Percentiles rank a stretch among this genome's conserved stretches.
phyloP scores from a whole-genome alignment of 2,888 invertebrate species.

The Magallana nippona region DNA sequence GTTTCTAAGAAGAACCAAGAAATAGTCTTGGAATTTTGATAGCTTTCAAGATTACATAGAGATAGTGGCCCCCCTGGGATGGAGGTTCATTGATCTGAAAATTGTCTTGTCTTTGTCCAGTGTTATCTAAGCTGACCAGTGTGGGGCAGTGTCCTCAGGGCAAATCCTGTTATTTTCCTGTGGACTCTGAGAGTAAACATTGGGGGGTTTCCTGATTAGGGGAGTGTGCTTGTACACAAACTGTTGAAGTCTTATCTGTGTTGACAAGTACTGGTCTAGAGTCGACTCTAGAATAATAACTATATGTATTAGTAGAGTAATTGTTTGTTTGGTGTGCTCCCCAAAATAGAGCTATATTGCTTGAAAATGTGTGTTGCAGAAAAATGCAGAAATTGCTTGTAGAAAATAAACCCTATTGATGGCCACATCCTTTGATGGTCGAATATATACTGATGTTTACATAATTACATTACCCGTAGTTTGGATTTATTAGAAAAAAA shows the following conservation, averaged over 20 bases:
- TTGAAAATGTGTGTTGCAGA: too few relatives aligned
- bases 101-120: not conserved
- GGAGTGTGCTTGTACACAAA: slow-evolving; percentile 8
- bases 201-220: not conserved
- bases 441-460: too few relatives aligned
- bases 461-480: too few relatives aligned
- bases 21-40: too few relatives aligned
- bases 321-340: not conserved
- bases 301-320: not conserved
- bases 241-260: not conserved
- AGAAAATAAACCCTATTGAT: too few relatives aligned
- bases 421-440: too few relatives aligned
- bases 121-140: not conserved
- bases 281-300: not conserved
- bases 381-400: too few relatives aligned
- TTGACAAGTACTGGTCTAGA: not conserved
- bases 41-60: not conserved
- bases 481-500: too few relatives aligned
- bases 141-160: not conserved
- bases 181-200: not conserved
- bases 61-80: not conserved
- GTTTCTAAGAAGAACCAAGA: not conserved
- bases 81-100: not conserved
- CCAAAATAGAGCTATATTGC: not conserved
- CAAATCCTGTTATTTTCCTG: not conserved